These are phyloP conservation scores for Lepidotrigona ventralis DNA, from an alignment of 1,140 invertebrate species.

Conservation along the genomic window DNA sequence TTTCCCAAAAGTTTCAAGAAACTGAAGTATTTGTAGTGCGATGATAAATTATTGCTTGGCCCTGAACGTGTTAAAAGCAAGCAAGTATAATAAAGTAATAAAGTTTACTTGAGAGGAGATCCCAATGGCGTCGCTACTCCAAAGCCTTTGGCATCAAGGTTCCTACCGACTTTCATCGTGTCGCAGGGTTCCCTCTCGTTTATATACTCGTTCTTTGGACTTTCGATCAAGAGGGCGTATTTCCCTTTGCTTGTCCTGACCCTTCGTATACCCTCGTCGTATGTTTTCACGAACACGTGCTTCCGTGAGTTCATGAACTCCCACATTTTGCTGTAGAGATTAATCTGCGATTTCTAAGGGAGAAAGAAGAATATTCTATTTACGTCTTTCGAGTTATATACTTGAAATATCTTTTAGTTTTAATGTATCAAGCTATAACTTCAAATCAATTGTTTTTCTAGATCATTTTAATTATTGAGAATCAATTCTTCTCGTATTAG, in stretches of 20 bases:
- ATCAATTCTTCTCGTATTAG: too few relatives aligned
- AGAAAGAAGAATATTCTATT: conserved; percentile 7
- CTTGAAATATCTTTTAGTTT: too few relatives aligned
- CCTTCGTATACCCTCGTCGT: conserved; percentile 91
- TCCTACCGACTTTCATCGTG: conserved; percentile 96
- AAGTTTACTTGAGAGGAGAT: conserved; percentile 90
- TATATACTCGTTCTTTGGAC: conserved; percentile 96
- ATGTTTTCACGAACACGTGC: conserved; percentile 90
- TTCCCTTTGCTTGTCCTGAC: conserved; percentile 93
- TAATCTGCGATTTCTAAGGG: conserved; percentile 91
- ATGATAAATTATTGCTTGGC: too few relatives aligned
- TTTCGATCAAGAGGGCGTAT: conserved; percentile 97
- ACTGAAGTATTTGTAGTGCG: too few relatives aligned
- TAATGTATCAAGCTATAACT: neutral
- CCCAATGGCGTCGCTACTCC: conserved; percentile 95
- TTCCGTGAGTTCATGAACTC: conserved; percentile 94
- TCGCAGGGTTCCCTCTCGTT: conserved; percentile 96
- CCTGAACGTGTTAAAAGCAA: neutral
- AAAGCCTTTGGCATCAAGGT: conserved; percentile 96
- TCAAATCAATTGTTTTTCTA: neutral
- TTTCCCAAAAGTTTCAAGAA: too few relatives aligned
- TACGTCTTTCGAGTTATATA: neutral
- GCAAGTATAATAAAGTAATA: neutral
- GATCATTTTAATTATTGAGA: too few relatives aligned
- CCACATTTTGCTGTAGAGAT: conserved; percentile 96